Percentiles rank a stretch among this genome's conserved stretches.
phyloP scores from a whole-genome alignment of 37 sponge, comb jelly and placozoan genomes.

The Geodia barretti region DNA sequence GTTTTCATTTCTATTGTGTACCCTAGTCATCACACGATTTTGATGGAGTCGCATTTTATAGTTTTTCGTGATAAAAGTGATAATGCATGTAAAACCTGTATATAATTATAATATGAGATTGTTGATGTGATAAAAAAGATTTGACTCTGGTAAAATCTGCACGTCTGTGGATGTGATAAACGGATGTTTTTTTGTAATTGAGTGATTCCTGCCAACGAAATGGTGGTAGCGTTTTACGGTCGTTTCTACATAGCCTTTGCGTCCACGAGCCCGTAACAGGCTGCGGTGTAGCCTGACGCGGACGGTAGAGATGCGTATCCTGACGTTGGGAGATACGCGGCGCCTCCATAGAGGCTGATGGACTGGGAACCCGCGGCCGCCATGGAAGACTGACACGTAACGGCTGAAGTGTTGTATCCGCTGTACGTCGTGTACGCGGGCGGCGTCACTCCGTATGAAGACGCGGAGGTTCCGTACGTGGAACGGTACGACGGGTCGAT shows the following conservation, averaged over 20 bases:
- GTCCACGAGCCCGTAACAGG: conserved; percentile 25
- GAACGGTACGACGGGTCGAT: neutral
- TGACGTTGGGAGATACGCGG: conserved; percentile 41
- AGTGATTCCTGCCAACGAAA: neutral
- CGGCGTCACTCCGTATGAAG: neutral
- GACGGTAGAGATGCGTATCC: conserved; percentile 27
- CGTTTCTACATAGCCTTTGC: conserved; percentile 32
- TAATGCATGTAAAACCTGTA: neutral
- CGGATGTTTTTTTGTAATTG: neutral
- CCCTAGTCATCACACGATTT: too few relatives aligned
- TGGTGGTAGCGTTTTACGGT: neutral
- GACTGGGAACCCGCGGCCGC: conserved; percentile 11
- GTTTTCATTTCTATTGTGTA: too few relatives aligned
- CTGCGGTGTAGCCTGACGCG: conserved; percentile 2
- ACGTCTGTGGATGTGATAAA: conserved; percentile 1
- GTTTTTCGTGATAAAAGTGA: too few relatives aligned
- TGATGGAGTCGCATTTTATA: too few relatives aligned
- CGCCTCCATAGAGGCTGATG: conserved; percentile 50
- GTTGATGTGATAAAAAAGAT: neutral
- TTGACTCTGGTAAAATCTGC: neutral
- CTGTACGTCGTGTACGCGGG: conserved; percentile 19
- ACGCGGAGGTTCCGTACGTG: conserved; percentile 3
- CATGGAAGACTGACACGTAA: neutral
- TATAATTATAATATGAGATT: neutral
- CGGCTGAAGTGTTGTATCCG: neutral